phyloP scores from a whole-genome alignment of 2,888 invertebrate species.

The Thyatira batis region DNA sequence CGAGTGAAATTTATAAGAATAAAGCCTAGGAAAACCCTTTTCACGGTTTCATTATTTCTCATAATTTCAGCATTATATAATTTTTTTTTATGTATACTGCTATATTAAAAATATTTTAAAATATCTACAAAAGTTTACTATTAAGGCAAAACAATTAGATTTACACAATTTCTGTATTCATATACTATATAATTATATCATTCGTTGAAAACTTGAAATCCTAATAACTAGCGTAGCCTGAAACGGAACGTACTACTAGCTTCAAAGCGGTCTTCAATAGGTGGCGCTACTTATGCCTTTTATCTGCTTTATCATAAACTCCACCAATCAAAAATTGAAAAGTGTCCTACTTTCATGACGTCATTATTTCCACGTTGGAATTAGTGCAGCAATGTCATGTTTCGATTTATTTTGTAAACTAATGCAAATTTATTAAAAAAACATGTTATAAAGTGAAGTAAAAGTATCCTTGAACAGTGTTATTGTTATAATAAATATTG shows the following conservation, averaged over 20 bases:
- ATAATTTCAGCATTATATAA: too few species aligned
- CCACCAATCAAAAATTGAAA: slow-evolving; percentile 69
- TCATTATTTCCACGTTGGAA: slow-evolving; percentile 87
- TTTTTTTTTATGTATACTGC: too few species aligned
- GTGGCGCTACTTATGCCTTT: slow-evolving; percentile 44
- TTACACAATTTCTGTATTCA: too few species aligned
- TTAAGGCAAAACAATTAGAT: too few species aligned
- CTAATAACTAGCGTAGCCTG: not conserved
- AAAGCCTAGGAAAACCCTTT: too few species aligned
- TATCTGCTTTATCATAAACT: slow-evolving; percentile 49
- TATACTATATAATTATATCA: too few species aligned
- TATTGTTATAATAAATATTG: slow-evolving; percentile 14
- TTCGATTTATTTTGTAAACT: slow-evolving; percentile 58
- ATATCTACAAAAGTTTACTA: too few species aligned
- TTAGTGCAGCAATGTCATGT: slow-evolving; percentile 72
- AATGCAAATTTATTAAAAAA: slow-evolving; percentile 38
- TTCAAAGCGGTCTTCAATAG: slow-evolving; percentile 31
- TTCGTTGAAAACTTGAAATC: too few species aligned
- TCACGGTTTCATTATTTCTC: too few species aligned
- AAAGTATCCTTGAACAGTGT: slow-evolving; percentile 17
- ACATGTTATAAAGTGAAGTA: slow-evolving; percentile 21
- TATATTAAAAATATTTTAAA: too few species aligned
- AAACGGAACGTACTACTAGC: slow-evolving; percentile 18
- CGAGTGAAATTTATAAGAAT: too few species aligned
- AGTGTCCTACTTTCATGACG: slow-evolving; percentile 81